Conservation (phyloP, 1,140 invertebrate species). For the Antheraea mylitta region DNA sequence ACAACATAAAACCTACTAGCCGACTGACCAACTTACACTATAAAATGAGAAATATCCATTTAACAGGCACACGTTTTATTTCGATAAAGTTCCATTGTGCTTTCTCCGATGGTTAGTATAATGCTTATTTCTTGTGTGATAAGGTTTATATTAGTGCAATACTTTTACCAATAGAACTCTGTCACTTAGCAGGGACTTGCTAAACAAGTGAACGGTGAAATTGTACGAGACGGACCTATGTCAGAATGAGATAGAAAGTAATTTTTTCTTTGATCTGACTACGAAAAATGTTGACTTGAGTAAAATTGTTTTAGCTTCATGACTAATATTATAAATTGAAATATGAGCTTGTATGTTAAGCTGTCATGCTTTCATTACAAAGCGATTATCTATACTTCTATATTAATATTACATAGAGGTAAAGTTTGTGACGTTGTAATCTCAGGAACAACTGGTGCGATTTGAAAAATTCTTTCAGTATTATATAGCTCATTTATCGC, state of each 20-base stretch:
- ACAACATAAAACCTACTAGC: conserved; percentile 66
- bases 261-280: conserved; percentile 54
- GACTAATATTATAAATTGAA: too few species aligned
- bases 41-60: conserved; percentile 77
- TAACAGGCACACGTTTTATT: conserved; percentile 42
- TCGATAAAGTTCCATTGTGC: conserved; percentile 45
- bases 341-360: too few species aligned
- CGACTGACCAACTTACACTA: conserved; percentile 73
- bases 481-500: too few species aligned
- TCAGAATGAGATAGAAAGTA: conserved; percentile 50
- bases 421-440: too few species aligned
- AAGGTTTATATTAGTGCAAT: conserved; percentile 15
- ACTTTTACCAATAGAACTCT: conserved; percentile 24
- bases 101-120: conserved; percentile 25
- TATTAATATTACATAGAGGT: too few species aligned
- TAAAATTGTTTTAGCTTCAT: neutral
- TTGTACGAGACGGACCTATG: conserved; percentile 58
- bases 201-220: conserved; percentile 78
- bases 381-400: too few species aligned
- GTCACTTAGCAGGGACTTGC: conserved; percentile 46
- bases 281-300: conserved; percentile 33
- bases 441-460: too few species aligned
- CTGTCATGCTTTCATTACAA: too few species aligned
- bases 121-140: conserved; percentile 18
- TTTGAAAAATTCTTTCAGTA: too few species aligned